These are phyloP conservation scores for Muntiacus reevesi DNA, from an alignment of 2,113 vertebrate genomes.

Conservation along the genomic window DNA sequence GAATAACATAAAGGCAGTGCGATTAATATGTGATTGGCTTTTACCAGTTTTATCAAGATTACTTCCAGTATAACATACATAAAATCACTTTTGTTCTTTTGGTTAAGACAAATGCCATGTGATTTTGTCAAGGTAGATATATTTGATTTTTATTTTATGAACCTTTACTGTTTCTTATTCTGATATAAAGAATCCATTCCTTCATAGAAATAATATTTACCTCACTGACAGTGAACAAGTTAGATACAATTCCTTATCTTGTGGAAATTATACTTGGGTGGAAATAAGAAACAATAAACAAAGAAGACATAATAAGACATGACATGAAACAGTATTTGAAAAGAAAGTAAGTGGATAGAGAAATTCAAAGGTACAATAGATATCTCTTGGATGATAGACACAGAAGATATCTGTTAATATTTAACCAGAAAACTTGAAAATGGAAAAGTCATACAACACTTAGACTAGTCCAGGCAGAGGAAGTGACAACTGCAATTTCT, in stretches of 20 bases:
- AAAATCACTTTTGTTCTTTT: neutral
- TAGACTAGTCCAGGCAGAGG: neutral
- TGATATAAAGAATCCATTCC: neutral
- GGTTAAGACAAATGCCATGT: neutral
- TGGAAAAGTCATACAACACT: neutral
- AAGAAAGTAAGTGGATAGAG: neutral
- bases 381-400: neutral
- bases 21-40: neutral
- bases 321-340: neutral
- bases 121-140: neutral
- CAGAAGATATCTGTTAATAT: neutral
- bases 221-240: neutral
- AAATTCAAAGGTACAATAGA: neutral
- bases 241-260: neutral
- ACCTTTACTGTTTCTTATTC: neutral
- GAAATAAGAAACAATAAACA: neutral
- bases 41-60: neutral
- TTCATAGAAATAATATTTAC: neutral
- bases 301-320: neutral
- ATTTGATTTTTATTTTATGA: neutral
- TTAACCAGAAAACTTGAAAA: neutral
- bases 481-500: neutral
- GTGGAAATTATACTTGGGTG: neutral
- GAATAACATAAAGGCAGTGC: neutral
- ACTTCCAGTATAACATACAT: neutral